Conservation (phyloP, 2,888 invertebrate species). For the Melangyna quadrimaculata region DNA sequence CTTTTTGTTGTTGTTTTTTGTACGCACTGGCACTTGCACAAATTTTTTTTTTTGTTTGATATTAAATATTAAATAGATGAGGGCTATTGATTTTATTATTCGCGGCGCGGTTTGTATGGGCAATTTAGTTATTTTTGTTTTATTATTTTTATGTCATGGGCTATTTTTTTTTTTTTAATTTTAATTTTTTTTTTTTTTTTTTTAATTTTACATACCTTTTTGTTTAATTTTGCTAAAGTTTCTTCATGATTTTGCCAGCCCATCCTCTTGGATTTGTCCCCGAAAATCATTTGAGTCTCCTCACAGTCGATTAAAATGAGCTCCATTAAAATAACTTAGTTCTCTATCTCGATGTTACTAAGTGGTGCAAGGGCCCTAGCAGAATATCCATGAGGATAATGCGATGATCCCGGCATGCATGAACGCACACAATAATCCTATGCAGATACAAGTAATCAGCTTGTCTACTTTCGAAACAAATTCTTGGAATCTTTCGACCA, state of each 20-base stretch:
- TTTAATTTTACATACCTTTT: no score
- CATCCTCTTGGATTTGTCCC: constrained; percentile 88
- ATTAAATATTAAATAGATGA: no score
- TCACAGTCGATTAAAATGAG: constrained; percentile 99
- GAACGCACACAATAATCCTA: constrained; percentile 96
- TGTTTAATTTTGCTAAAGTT: constrained; percentile 95
- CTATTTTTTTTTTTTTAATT: no score
- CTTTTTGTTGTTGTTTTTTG: no score
- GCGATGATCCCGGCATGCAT: constrained; percentile 96
- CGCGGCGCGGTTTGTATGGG: no score
- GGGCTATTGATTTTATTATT: no score
- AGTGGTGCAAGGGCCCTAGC: constrained; percentile 95
- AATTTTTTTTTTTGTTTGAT: no score
- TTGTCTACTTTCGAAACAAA: constrained; percentile 97
- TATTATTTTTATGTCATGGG: no score
- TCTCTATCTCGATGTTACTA: constrained; percentile 97
- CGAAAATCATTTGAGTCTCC: constrained; percentile 96
- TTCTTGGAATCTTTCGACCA: constrained; percentile 95
- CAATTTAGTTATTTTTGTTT: no score
- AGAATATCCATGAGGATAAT: constrained; percentile 97
- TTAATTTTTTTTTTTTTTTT: no score
- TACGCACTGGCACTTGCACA: no score
- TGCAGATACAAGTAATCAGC: constrained; percentile 90
- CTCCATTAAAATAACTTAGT: constrained; percentile 96
- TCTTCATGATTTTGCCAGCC: constrained; percentile 89